Percentiles rank a stretch among this genome's conserved stretches.
phyloP scores from a whole-genome alignment of 1,140 invertebrate genomes.

The Aphaenogaster ashmeadi region DNA sequence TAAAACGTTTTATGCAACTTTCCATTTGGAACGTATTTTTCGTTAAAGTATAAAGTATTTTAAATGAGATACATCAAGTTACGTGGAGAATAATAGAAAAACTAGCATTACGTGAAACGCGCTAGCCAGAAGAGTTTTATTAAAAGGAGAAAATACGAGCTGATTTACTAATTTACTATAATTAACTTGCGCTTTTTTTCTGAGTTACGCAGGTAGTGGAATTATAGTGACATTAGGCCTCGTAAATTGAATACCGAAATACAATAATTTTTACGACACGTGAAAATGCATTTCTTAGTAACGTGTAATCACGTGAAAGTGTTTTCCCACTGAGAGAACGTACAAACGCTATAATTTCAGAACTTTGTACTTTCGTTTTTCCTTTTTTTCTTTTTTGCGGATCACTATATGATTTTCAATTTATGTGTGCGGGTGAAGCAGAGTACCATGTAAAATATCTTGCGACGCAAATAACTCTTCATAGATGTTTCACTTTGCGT shows the following conservation, averaged over 20 bases:
- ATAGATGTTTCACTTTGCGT: constrained; percentile 14
- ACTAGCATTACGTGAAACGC: background rate
- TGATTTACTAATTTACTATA: constrained; percentile 17
- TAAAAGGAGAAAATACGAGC: background rate
- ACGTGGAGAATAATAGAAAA: background rate
- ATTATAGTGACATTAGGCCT: constrained; percentile 30
- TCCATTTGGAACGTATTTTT: background rate
- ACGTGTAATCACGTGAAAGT: constrained; percentile 55
- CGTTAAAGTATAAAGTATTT: background rate
- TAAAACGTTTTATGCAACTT: background rate
- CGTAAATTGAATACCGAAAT: constrained; percentile 39
- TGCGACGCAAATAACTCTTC: background rate
- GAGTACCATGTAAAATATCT: constrained; percentile 5
- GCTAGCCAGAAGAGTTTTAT: constrained; percentile 9
- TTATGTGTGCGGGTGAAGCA: background rate
- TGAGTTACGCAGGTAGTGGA: background rate
- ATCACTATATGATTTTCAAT: constrained; percentile 42
- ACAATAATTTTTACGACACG: constrained; percentile 29
- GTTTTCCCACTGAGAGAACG: background rate
- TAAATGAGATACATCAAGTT: background rate
- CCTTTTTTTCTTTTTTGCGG: constrained; percentile 1
- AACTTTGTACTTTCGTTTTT: constrained; percentile 39
- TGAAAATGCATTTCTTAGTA: constrained; percentile 46
- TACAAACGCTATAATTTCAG: constrained; percentile 46
- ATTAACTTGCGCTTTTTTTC: constrained; percentile 26